Evolutionary conservation across 2,113 vertebrate genomes (phyloP).

Genomic region (Crotalus helleri): DNA sequence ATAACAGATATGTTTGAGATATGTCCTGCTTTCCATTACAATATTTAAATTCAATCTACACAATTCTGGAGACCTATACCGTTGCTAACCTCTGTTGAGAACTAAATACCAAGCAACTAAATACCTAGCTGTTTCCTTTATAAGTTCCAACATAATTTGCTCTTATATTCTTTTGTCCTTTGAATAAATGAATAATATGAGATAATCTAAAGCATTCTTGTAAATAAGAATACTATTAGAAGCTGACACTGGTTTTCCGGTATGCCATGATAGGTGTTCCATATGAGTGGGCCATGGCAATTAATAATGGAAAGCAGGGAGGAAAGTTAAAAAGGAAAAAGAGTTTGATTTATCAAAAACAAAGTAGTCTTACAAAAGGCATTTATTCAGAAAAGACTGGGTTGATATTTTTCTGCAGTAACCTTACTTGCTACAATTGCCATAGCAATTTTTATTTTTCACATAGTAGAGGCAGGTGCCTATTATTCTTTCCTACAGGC

Average conservation of each 20-base stretch:
- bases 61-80: background rate
- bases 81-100: background rate
- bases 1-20: slow-evolving; percentile 20
- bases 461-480: background rate
- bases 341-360: background rate
- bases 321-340: background rate
- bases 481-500: background rate
- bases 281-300: background rate
- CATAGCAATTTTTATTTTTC: background rate
- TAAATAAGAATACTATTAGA: background rate
- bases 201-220: background rate
- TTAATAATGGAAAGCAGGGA: background rate
- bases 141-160: background rate
- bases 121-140: background rate
- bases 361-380: background rate
- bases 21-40: background rate
- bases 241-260: background rate
- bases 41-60: background rate
- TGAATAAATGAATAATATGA: background rate
- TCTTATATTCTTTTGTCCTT: background rate
- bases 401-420: background rate
- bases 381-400: background rate
- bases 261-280: background rate
- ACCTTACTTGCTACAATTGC: background rate
- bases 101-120: background rate